Evolutionary conservation across 2,888 invertebrate genomes (phyloP).

Genomic region (Drosophila sordidapex): DNA sequence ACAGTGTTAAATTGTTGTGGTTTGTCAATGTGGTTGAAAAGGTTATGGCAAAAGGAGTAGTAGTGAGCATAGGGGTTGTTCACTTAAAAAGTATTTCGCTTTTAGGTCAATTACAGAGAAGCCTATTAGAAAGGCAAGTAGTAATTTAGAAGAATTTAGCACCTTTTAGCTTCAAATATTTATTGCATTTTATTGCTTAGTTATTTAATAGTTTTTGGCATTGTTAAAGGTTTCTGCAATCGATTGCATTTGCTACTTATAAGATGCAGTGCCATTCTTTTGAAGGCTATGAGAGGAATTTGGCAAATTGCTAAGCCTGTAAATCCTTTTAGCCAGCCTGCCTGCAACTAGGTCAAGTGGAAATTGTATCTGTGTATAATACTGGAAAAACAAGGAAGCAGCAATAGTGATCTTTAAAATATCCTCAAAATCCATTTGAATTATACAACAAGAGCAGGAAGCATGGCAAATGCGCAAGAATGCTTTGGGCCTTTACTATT

Average conservation of each 20-base stretch:
- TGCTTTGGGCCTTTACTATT: conserved; percentile 5
- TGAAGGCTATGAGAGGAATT: conserved; percentile 30
- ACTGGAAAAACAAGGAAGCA: conserved; percentile 44
- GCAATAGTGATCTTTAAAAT: conserved; percentile 71
- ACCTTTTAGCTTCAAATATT: background rate
- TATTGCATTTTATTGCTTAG: conserved; percentile 27
- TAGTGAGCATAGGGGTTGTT: background rate
- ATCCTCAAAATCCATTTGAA: conserved; percentile 75
- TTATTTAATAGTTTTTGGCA: conserved; percentile 41
- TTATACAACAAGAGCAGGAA: conserved; percentile 57
- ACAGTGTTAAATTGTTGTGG: conserved; percentile 66
- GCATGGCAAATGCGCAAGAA: conserved; percentile 10
- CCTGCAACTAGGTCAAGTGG: conserved; percentile 70
- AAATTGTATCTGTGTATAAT: conserved; percentile 60
- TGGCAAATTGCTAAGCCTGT: conserved; percentile 51
- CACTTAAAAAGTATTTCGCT: conserved; percentile 17
- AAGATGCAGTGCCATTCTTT: conserved; percentile 13
- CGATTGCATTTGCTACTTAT: conserved; percentile 34
- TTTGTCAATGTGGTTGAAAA: conserved; percentile 47
- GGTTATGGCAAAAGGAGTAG: background rate
- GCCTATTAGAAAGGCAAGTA: background rate
- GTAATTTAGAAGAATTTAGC: conserved; percentile 6
- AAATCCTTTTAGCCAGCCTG: conserved; percentile 55
- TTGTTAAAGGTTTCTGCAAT: conserved; percentile 31
- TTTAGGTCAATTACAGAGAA: conserved; percentile 25